Conservation (phyloP, 2,797 vertebrate genomes). For the Pseudomugil gertrudae region DNA sequence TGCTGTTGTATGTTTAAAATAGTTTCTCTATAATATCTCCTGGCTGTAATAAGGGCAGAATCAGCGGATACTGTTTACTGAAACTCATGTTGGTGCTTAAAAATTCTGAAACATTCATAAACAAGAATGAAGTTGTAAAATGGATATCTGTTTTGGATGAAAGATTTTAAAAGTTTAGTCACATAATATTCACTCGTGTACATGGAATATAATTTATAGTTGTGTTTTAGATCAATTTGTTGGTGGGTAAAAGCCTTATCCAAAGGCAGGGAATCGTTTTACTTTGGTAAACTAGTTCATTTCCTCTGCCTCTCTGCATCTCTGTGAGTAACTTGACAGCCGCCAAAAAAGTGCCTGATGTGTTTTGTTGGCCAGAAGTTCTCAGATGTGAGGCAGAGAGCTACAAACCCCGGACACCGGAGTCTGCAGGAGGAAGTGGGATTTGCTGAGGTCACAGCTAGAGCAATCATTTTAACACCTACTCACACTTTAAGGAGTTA, state of each 20-base stretch:
- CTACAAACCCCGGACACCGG: conserved; percentile 67
- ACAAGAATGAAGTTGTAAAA: neutral
- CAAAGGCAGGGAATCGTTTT: neutral
- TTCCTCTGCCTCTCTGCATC: conserved; percentile 18
- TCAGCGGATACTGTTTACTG: no score
- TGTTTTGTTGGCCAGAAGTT: conserved; percentile 19
- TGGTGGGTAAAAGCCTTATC: neutral
- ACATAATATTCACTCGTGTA: neutral
- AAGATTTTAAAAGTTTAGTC: neutral
- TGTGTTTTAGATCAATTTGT: neutral
- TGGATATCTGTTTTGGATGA: no score
- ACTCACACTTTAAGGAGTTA: neutral
- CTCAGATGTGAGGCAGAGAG: conserved; percentile 27
- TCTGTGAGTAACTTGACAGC: conserved; percentile 14
- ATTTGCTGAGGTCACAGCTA: conserved; percentile 25
- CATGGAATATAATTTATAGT: neutral
- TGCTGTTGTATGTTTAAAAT: no score
- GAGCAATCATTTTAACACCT: neutral
- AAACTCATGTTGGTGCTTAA: neutral
- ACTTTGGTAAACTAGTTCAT: neutral
- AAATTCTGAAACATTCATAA: neutral
- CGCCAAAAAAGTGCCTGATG: conserved; percentile 37
- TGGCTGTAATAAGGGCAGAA: no score
- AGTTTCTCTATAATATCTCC: no score
- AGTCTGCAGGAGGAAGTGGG: conserved; percentile 12